Evolutionary conservation across 1,140 invertebrate species (phyloP).

Genomic region (Diabrotica virgifera): DNA sequence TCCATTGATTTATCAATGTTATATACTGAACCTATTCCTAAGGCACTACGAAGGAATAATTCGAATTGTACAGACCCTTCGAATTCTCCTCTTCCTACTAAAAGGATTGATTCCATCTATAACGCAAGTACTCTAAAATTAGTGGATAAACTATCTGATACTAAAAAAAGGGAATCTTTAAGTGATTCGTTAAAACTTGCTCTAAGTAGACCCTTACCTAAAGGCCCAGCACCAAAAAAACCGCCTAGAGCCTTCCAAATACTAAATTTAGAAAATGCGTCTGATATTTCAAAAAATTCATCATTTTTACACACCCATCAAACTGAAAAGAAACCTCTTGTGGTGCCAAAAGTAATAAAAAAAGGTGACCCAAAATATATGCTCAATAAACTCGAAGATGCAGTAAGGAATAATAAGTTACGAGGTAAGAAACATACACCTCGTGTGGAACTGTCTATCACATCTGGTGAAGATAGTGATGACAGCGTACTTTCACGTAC

Average conservation of each 20-base stretch:
- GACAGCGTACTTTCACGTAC: conserved; percentile 36
- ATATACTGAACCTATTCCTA: conserved; percentile 47
- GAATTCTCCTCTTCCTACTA: conserved; percentile 16
- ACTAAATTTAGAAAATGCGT: conserved; percentile 31
- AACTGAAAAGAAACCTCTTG: conserved; percentile 19
- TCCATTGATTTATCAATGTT: conserved; percentile 33
- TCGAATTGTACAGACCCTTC: conserved; percentile 3
- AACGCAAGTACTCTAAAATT: conserved; percentile 38
- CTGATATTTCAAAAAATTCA: conserved; percentile 25
- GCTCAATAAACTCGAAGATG: conserved; percentile 59
- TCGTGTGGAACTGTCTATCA: conserved; percentile 33
- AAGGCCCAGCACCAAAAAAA: conserved; percentile 67
- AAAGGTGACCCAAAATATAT: conserved; percentile 55
- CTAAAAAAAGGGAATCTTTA: conserved; percentile 25
- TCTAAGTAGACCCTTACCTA: conserved; percentile 60
- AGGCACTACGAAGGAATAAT: conserved; percentile 41
- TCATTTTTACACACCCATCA: conserved; percentile 29
- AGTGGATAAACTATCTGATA: conserved; percentile 19
- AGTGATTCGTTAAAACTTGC: conserved; percentile 61
- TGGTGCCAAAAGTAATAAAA: conserved; percentile 10
- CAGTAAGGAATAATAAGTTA: conserved; percentile 53
- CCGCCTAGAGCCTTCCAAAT: conserved; percentile 66
- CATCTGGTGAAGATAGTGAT: conserved; percentile 41
- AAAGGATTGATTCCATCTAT: conserved; percentile 32
- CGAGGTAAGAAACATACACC: conserved; percentile 25